phyloP scores from a whole-genome alignment of 2,113 vertebrate species.

The Raja brachyura region DNA sequence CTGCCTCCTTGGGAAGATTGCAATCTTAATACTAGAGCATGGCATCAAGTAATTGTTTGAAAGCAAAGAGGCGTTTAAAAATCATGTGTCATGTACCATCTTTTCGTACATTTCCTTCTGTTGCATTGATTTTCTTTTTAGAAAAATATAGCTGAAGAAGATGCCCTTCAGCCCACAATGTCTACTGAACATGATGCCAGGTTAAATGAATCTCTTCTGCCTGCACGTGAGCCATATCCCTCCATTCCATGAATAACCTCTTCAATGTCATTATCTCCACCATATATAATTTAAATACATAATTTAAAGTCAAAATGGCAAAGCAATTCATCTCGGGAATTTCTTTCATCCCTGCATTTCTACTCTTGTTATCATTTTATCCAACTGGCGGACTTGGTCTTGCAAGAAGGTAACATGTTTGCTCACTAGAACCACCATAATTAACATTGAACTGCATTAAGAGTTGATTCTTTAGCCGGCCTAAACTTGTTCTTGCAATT shows the following conservation, averaged over 20 bases:
- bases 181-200: no score
- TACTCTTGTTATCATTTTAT: neutral
- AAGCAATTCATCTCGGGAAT: neutral
- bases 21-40: neutral
- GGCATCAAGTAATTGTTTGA: neutral
- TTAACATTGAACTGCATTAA: neutral
- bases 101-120: neutral
- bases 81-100: neutral
- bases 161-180: no score
- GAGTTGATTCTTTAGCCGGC: neutral
- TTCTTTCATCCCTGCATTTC: neutral
- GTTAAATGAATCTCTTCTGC: no score
- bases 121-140: no score
- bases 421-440: neutral
- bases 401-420: neutral
- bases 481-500: neutral
- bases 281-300: no score
- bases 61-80: neutral
- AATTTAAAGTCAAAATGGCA: neutral
- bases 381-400: neutral
- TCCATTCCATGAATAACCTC: no score
- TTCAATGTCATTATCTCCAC: no score
- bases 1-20: neutral
- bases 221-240: no score
- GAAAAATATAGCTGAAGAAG: no score